Base-by-base conservation (phyloP, 2,113 vertebrate genomes). In the Semicossyphus pulcher region DNA sequence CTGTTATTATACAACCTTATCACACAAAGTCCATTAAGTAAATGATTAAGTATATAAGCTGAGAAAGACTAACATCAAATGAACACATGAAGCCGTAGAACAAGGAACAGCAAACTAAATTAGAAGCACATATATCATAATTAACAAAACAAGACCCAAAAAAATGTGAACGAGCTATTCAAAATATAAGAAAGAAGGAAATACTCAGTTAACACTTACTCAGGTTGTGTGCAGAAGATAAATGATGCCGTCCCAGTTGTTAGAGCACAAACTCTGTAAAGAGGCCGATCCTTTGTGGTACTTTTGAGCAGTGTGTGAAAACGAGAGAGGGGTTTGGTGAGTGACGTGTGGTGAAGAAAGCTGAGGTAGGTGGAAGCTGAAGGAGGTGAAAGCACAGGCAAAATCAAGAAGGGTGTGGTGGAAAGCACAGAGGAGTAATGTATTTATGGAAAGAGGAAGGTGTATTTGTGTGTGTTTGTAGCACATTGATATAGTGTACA, bases 391-490 rank as follows among this genome's bases (percentile, higher is more conserved):
- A 67, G 77, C 52, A 58, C 58, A 76, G n/a, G 31, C 5, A 10
- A 49, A 36, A 42, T 60, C 37, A 14, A 25, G 28, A 0, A 21
- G 64, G 72, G 78, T 59, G 51, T 65, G 59, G 53, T 63, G 11
- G 21, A 78, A 39, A 60, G 59, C 31, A 28, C 9, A 73, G 18
- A 67, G 32, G 3, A 51, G 4, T 25, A 16, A 26, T 25, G 9
- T 79, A 54, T 77, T 64, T 42, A 45, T 42, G 25, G 58, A 84
- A 87, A 80, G 79, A 72, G 68, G 66, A 81, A 87, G 48, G 34
- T 2, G 28, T 0, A 32, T 0, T 16, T 44, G 18, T n/a, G 31
- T 34, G 62, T 80, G 20, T 21, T 23, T n/a, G 32, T 68, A 20
- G 28, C 5, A 28, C 4, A 23, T 72, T 29, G 0, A 31, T n/a